Conservation (phyloP, 2,888 invertebrate species). For the Drosophila trichaetosa region DNA sequence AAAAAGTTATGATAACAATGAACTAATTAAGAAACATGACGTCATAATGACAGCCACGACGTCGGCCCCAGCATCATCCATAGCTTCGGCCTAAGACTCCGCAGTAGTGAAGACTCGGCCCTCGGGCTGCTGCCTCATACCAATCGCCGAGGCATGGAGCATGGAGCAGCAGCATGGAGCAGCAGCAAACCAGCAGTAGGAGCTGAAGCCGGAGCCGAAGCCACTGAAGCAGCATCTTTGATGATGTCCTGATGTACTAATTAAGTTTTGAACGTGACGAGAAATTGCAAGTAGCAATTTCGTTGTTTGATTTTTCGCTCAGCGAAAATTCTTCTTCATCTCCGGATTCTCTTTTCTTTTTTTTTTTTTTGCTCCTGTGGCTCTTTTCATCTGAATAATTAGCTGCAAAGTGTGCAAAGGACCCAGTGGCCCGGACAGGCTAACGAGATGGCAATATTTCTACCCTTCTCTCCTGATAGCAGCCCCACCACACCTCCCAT, state of each 20-base stretch:
- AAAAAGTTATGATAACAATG: constrained; percentile 78
- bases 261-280: constrained; percentile 80
- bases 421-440: constrained; percentile 44
- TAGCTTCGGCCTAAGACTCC: background rate
- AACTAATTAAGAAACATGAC: constrained; percentile 81
- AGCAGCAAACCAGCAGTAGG: constrained; percentile 3
- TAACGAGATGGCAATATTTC: constrained; percentile 1
- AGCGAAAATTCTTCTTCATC: constrained; percentile 37
- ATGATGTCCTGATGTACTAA: constrained; percentile 81
- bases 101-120: background rate
- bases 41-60: constrained; percentile 66
- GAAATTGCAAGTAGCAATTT: constrained; percentile 80
- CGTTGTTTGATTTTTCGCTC: constrained; percentile 76
- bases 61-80: background rate
- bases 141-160: background rate
- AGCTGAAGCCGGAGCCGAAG: constrained; percentile 2
- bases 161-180: background rate
- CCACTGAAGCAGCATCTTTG: constrained; percentile 43
- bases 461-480: background rate
- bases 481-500: background rate
- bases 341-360: background rate
- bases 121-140: constrained; percentile 2
- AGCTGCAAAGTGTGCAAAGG: constrained; percentile 76
- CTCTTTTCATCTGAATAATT: constrained; percentile 77
- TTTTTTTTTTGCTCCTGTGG: constrained; percentile 13